These are phyloP conservation scores for Patella ulyssiponensis DNA, from an alignment of 2,888 invertebrate species.

Conservation along the genomic window DNA sequence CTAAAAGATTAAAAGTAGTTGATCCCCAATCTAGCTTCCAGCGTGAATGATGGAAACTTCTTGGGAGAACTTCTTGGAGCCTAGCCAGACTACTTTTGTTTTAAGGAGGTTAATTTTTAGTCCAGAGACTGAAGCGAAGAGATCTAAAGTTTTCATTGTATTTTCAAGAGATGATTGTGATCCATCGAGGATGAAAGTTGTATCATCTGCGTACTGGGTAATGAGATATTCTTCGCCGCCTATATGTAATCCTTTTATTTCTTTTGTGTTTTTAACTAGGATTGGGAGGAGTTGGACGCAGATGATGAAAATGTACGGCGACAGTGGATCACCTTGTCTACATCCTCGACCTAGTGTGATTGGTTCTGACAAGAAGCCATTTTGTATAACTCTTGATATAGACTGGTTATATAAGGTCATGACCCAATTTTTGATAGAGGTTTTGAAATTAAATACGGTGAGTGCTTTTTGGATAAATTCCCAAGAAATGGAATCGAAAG, in stretches of 20 bases:
- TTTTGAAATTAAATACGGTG: conserved; percentile 6
- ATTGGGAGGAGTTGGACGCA: conserved; percentile 21
- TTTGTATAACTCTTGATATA: not conserved
- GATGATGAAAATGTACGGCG: conserved; percentile 18
- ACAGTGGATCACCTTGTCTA: conserved; percentile 14
- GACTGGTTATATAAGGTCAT: not conserved
- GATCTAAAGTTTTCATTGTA: not conserved
- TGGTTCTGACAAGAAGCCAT: not conserved
- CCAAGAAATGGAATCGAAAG: conserved; percentile 19
- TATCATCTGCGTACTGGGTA: conserved; percentile 22
- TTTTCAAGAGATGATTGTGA: conserved; percentile 14
- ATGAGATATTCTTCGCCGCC: conserved; percentile 12
- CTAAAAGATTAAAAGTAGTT: conserved; percentile 6
- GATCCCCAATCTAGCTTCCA: conserved; percentile 16
- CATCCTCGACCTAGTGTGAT: conserved; percentile 9
- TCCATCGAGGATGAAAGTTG: conserved; percentile 12
- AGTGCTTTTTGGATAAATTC: conserved; percentile 12
- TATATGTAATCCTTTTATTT: conserved; percentile 19
- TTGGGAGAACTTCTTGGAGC: not conserved
- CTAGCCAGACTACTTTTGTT: conserved; percentile 12
- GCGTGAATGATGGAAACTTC: not conserved
- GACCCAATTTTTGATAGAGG: not conserved
- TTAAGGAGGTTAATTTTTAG: not conserved
- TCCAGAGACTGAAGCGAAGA: not conserved
- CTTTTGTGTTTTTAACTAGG: conserved; percentile 7